These are phyloP conservation scores for Latrodectus hesperus DNA, from an alignment of 2,888 invertebrate species.

Conservation along the genomic window DNA sequence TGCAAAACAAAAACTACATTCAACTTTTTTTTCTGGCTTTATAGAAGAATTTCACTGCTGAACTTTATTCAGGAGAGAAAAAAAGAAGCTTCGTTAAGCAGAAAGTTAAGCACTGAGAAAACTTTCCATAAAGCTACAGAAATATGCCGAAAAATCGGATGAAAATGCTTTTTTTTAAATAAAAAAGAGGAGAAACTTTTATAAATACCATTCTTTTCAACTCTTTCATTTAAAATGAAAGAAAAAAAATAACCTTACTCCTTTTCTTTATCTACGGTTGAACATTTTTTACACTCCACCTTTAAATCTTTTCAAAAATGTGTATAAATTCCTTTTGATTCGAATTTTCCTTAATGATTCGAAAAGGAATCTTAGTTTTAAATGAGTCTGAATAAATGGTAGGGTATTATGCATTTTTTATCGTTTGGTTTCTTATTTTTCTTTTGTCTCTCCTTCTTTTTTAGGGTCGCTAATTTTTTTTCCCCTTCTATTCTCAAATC, in stretches of 20 bases:
- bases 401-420: constrained; percentile 7
- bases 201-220: no score
- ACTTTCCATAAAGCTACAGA: no score
- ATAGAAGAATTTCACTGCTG: no score
- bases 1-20: no score
- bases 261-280: neutral
- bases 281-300: neutral
- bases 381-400: constrained; percentile 56
- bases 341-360: constrained; percentile 63
- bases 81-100: no score
- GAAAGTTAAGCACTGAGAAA: no score
- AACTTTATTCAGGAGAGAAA: no score
- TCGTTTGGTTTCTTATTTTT: neutral
- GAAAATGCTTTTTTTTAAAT: neutral
- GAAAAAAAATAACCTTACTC: neutral
- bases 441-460: neutral
- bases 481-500: neutral
- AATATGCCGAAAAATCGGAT: no score
- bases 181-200: neutral
- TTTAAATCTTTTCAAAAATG: constrained; percentile 25
- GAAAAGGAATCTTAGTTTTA: constrained; percentile 39
- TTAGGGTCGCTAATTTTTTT: neutral
- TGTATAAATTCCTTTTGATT: constrained; percentile 58
- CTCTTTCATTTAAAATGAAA: no score
- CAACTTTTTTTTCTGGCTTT: no score